Conservation (phyloP, 2,797 vertebrate genomes). For the Ceryle rudis region DNA sequence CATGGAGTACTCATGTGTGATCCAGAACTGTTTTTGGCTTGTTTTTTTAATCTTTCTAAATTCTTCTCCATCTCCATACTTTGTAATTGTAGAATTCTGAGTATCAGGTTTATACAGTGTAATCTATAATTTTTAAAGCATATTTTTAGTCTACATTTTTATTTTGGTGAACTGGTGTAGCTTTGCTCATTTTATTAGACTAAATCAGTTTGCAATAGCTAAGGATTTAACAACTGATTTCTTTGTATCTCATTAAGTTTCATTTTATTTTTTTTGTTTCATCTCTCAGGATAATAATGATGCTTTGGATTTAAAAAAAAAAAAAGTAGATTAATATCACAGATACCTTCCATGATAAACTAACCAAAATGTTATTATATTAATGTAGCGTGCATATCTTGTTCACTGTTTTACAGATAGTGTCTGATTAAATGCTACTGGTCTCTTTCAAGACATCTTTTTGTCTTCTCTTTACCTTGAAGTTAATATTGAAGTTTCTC, state of each 20-base stretch:
- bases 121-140: neutral
- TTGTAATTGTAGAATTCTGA: neutral
- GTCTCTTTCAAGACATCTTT: slow-evolving; percentile 4
- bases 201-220: neutral
- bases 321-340: neutral
- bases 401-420: neutral
- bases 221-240: neutral
- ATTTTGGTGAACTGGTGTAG: neutral
- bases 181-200: neutral
- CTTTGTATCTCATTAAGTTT: neutral
- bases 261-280: neutral
- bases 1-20: neutral
- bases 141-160: slow-evolving; percentile 34
- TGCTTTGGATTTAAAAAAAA: neutral
- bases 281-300: neutral
- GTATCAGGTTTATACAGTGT: slow-evolving; percentile 5
- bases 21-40: neutral
- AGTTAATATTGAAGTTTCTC: neutral
- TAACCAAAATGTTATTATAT: neutral
- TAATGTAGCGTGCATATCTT: neutral
- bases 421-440: neutral
- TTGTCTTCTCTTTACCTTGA: slow-evolving; percentile 3
- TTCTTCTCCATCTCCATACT: neutral
- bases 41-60: neutral
- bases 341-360: neutral